These are phyloP conservation scores for Leucophora obtusa DNA, from an alignment of 2,888 invertebrate genomes.

Conservation along the genomic window DNA sequence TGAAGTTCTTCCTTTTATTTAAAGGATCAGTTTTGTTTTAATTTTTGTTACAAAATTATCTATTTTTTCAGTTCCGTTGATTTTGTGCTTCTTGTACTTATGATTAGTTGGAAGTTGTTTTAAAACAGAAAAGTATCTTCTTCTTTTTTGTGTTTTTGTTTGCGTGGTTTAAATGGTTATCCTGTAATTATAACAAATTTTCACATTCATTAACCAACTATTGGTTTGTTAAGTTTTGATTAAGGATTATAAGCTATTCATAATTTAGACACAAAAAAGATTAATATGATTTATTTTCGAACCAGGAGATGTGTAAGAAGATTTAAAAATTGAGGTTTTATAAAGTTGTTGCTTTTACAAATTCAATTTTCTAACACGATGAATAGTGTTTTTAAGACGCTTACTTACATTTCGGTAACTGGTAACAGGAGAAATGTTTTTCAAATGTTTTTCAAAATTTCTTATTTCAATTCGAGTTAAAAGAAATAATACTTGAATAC, in stretches of 20 bases:
- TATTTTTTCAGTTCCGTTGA: slow-evolving; percentile 36
- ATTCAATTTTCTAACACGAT: too few species aligned
- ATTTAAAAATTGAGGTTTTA: background rate
- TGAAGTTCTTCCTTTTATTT: slow-evolving; percentile 54
- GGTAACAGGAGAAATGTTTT: too few species aligned
- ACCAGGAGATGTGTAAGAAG: too few species aligned
- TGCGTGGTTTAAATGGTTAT: slow-evolving; percentile 23
- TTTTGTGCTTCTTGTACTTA: background rate
- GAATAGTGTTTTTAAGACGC: too few species aligned
- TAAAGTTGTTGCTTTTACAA: too few species aligned
- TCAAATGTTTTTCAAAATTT: too few species aligned
- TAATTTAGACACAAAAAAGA: background rate
- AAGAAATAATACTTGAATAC: too few species aligned
- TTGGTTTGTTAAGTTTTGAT: slow-evolving; percentile 35
- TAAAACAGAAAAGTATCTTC: background rate
- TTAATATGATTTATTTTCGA: background rate
- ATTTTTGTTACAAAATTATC: slow-evolving; percentile 5
- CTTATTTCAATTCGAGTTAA: too few species aligned
- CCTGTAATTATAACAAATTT: slow-evolving; percentile 52
- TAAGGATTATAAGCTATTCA: background rate
- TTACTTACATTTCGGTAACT: too few species aligned
- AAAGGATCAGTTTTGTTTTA: slow-evolving; percentile 29
- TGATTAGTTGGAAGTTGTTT: background rate
- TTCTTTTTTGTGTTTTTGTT: background rate
- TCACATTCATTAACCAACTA: slow-evolving; percentile 38